Evolutionary conservation across 2,888 invertebrate genomes (phyloP).

Genomic region (Argynnis bischoffii): DNA sequence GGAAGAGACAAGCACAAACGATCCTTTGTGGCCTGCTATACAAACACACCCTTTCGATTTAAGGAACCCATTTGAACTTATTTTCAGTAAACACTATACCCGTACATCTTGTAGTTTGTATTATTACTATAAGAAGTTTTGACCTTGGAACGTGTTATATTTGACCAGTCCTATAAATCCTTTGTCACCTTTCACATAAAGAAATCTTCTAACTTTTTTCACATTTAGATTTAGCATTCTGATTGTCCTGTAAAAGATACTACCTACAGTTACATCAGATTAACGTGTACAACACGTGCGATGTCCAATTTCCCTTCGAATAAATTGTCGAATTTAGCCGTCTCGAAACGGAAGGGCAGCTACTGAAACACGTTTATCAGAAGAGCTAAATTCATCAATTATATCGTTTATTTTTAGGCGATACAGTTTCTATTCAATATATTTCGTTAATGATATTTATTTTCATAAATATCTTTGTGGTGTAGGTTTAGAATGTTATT

Average conservation of each 20-base stretch:
- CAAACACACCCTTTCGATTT: not conserved
- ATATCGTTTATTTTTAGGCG: conserved; percentile 21
- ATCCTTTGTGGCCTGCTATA: not conserved
- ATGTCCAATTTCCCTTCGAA: conserved; percentile 58
- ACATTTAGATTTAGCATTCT: not conserved
- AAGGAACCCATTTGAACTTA: not conserved
- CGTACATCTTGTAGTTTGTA: too few species aligned
- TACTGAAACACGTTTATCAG: conserved; percentile 41
- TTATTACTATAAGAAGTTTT: too few species aligned
- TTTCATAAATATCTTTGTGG: too few species aligned
- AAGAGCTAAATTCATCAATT: conserved; percentile 40
- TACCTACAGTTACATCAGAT: conserved; percentile 12
- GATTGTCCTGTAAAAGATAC: not conserved
- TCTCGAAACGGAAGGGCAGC: conserved; percentile 42
- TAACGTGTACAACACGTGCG: conserved; percentile 53
- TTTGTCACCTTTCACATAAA: too few species aligned
- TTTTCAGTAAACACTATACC: too few species aligned
- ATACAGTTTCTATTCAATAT: not conserved
- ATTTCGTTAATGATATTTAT: too few species aligned
- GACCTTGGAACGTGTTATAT: too few species aligned
- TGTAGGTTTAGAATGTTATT: too few species aligned
- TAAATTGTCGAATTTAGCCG: conserved; percentile 44
- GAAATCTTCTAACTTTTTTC: not conserved
- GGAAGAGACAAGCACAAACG: conserved; percentile 21
- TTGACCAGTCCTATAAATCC: too few species aligned